Conservation (phyloP, 2,888 invertebrate species). For the Tromatobia lineatoria region DNA sequence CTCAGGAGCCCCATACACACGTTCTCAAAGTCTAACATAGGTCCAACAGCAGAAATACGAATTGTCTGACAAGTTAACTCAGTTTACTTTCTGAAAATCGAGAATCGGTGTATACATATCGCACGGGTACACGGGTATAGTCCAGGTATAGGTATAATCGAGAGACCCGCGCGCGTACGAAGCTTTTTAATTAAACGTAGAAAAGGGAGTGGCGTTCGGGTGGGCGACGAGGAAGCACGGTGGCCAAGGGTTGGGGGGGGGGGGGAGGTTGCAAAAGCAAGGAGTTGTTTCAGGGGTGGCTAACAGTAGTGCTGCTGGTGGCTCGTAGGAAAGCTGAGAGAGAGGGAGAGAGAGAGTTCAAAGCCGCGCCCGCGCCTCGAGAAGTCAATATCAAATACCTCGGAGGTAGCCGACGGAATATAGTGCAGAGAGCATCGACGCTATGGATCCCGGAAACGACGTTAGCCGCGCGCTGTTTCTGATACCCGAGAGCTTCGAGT, state of each 20-base stretch:
- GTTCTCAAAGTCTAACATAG: background rate
- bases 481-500: slow-evolving; percentile 43
- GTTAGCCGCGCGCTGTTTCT: slow-evolving; percentile 56
- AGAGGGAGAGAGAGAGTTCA: slow-evolving; percentile 64
- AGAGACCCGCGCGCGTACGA: slow-evolving; percentile 67
- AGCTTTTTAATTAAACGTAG: slow-evolving; percentile 82
- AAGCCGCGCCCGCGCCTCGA: slow-evolving; percentile 78
- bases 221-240: slow-evolving; percentile 54
- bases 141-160: slow-evolving; percentile 53
- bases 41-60: background rate
- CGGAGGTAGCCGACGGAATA: slow-evolving; percentile 81
- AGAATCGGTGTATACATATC: slow-evolving; percentile 65
- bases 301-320: slow-evolving; percentile 9
- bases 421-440: slow-evolving; percentile 48
- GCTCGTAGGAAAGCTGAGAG: slow-evolving; percentile 32
- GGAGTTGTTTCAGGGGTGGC: slow-evolving; percentile 53
- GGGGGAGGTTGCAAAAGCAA: slow-evolving; percentile 45
- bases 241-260: background rate
- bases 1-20: too few relatives aligned
- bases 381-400: slow-evolving; percentile 85
- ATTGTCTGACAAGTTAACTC: slow-evolving; percentile 11
- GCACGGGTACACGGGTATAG: slow-evolving; percentile 38
- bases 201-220: slow-evolving; percentile 63
- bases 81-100: slow-evolving; percentile 42
- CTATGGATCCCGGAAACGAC: slow-evolving; percentile 63